A percentile compares a stretch with the other conserved stretches of the same genome.
Evolutionary conservation across 2,113 vertebrate species (phyloP).

Genomic region (Cricetomys ansorgei): DNA sequence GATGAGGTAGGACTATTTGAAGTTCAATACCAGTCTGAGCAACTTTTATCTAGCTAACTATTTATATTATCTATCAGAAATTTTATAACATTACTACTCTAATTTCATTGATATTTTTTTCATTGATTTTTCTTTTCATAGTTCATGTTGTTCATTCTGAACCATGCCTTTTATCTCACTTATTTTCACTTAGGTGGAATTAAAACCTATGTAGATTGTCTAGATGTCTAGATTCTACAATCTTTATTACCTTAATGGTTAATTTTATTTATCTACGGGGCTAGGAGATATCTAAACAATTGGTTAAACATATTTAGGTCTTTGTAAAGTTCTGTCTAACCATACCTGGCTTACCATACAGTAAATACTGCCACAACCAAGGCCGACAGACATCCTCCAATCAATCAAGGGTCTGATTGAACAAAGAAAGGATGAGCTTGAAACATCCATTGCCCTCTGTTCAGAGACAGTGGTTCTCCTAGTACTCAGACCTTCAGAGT

Average conservation of each 20-base stretch:
- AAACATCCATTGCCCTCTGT: not conserved
- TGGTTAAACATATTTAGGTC: not conserved
- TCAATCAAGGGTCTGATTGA: not conserved
- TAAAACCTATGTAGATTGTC: not conserved
- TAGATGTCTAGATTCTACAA: not conserved
- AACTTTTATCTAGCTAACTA: not conserved
- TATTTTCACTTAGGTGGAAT: not conserved
- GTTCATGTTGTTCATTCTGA: not conserved
- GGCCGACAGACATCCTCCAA: not conserved
- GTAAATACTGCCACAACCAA: not conserved
- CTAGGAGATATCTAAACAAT: not conserved
- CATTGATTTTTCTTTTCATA: not conserved
- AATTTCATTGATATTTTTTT: not conserved
- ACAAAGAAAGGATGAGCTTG: not conserved
- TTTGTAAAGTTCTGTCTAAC: not conserved
- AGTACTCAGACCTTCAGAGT: not conserved
- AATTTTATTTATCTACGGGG: not conserved
- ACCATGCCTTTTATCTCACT: not conserved
- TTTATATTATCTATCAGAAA: not conserved
- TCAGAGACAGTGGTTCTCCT: not conserved
- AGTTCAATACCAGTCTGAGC: not conserved
- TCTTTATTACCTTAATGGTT: not conserved
- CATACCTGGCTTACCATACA: not conserved
- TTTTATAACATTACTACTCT: not conserved
- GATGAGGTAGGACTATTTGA: not conserved